Base-by-base conservation (phyloP, 2,888 invertebrate genomes). In the Amphimallon solstitiale region DNA sequence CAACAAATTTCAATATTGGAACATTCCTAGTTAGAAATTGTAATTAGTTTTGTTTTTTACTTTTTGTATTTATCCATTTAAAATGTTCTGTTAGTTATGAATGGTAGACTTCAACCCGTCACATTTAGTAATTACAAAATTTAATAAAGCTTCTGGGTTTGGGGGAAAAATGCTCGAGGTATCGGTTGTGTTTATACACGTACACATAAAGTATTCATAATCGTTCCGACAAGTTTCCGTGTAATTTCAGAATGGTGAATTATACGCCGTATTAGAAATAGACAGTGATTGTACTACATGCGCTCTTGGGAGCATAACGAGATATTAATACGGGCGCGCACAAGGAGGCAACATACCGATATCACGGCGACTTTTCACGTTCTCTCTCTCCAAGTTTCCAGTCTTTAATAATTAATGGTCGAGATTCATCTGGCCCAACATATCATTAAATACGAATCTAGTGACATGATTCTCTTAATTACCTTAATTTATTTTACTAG, bases 381-480 rank as follows among this genome's bases (percentile, higher is more conserved):
- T 43, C 14, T 43, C 14, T 43, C 35, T 19, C 19, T 45, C 38
- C 43, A 40, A 29, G 29, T 29, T 29, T 61, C 40, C 61, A 34
- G 63, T 40, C 59, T 49, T 35, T 71, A 74, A 77, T 78, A 78
- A 78, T 77, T 76, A 77, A 76, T 71, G 74, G 72, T 69, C 68
- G 73, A 76, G 76, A 76, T 78, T 75, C 78, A 77, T 77, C 76
- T 78, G 77, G 76, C 74, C 76, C 74, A 77, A 78, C 80, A 80
- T 81, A 80, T 81, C 80, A 80, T 81, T 82, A 80, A 79, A 78
- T 76, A 72, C 78, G 80, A 80, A 80, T 80, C 81, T 79, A 74
- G 78, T 79, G 81, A 82, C 82, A 82, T 82, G 80, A 82, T 82
- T 82, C 81, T 78, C 80, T 82, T 81, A 82, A 82, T 82, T 82